Conservation (phyloP, 2,113 vertebrate species). For the Saccopteryx leptura region DNA sequence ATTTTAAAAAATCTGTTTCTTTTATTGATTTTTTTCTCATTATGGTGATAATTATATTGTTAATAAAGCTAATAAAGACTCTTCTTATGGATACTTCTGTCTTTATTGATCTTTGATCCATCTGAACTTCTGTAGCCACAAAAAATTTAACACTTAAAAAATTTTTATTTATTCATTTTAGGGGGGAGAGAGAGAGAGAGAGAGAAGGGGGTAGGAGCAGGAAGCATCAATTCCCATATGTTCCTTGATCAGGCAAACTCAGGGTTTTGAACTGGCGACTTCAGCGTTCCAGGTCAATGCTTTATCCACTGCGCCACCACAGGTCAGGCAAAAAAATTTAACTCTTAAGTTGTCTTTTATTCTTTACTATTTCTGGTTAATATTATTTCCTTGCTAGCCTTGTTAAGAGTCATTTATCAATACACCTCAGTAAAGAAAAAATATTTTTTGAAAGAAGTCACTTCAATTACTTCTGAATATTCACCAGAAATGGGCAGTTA, state of each 20-base stretch:
- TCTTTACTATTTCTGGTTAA: neutral
- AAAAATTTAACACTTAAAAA: neutral
- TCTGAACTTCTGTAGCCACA: neutral
- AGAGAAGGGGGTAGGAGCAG: too few relatives aligned
- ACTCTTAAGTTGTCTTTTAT: neutral
- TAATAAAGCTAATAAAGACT: neutral
- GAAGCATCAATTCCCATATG: too few relatives aligned
- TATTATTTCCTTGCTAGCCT: neutral
- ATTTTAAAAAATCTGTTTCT: neutral
- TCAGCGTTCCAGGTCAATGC: too few relatives aligned
- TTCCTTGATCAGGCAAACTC: too few relatives aligned
- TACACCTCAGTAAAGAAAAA: neutral
- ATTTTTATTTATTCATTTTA: too few relatives aligned
- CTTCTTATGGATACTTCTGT: neutral
- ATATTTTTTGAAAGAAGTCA: neutral
- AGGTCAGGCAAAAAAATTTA: neutral
- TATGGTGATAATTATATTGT: neutral
- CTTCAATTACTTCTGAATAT: constrained; percentile 10
- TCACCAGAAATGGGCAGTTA: neutral
- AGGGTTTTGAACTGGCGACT: too few relatives aligned
- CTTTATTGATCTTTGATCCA: neutral
- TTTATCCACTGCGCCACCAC: too few relatives aligned
- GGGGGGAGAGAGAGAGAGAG: too few relatives aligned
- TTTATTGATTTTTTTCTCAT: neutral
- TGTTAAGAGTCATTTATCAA: neutral